These are phyloP conservation scores for Yoshiicerus persimilis DNA, from an alignment of 1,140 invertebrate genomes.

Conservation along the genomic window DNA sequence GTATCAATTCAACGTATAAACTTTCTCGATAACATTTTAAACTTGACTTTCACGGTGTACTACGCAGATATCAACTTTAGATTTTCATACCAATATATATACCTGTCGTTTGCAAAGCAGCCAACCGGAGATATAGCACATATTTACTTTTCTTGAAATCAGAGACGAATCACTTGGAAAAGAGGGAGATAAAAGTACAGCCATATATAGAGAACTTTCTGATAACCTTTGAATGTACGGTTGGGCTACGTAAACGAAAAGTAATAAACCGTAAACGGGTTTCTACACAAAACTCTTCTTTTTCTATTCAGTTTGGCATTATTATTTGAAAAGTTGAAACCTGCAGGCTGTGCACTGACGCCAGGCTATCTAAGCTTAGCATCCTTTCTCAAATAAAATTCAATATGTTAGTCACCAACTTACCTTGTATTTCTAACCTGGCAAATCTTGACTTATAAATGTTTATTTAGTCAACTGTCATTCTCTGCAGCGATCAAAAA, in stretches of 20 bases:
- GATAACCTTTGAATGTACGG: not conserved
- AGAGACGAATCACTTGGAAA: not conserved
- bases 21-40: not conserved
- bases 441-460: not conserved
- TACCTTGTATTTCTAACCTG: not conserved
- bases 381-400: not conserved
- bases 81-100: not conserved
- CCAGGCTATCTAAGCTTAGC: not conserved
- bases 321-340: constrained; percentile 15
- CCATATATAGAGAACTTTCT: not conserved
- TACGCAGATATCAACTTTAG: not conserved
- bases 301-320: not conserved
- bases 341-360: not conserved
- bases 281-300: not conserved
- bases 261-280: not conserved
- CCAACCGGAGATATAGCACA: not conserved
- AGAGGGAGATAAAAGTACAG: not conserved
- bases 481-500: too few relatives aligned
- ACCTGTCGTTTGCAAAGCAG: not conserved
- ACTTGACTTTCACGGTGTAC: not conserved
- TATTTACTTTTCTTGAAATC: constrained; percentile 1
- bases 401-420: not conserved
- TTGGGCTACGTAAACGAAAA: not conserved
- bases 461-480: too few relatives aligned
- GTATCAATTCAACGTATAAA: not conserved